Conservation (phyloP, 2,113 vertebrate genomes). For the Bettongia penicillata region DNA sequence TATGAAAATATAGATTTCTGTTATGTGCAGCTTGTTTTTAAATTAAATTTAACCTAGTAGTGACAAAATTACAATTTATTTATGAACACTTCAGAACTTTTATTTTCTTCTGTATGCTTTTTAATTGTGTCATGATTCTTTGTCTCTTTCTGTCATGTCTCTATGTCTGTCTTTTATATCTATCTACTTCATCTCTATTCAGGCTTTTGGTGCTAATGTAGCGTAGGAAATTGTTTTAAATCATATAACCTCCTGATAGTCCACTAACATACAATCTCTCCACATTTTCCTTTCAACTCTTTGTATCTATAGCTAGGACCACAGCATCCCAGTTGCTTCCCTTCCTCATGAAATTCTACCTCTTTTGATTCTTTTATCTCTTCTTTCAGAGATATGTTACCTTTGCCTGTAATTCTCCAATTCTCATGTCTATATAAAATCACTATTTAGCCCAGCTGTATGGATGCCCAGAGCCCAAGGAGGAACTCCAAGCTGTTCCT, state of each 20-base stretch:
- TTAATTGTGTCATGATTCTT: no score
- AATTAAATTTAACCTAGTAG: no score
- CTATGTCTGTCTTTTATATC: no score
- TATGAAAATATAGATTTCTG: no score
- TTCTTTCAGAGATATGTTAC: slow-evolving; percentile 17
- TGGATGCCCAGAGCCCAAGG: slow-evolving; percentile 21
- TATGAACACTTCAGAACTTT: no score
- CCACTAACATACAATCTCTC: background rate
- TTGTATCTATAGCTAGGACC: background rate
- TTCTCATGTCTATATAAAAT: slow-evolving; percentile 45
- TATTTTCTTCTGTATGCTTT: no score
- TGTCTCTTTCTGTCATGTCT: no score
- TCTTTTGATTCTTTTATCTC: slow-evolving; percentile 23
- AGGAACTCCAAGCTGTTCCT: slow-evolving; percentile 5
- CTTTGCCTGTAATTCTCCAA: slow-evolving; percentile 12
- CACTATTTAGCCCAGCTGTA: slow-evolving; percentile 22
- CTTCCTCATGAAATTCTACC: background rate
- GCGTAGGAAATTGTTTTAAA: no score
- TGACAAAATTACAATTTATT: no score
- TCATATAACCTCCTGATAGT: background rate
- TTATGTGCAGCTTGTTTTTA: no score
- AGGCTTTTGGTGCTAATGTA: no score
- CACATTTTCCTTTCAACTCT: background rate
- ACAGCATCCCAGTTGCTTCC: background rate
- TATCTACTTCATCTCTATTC: no score